Evolutionary conservation across 1,140 invertebrate species (phyloP).

Genomic region (Drosophila auraria): DNA sequence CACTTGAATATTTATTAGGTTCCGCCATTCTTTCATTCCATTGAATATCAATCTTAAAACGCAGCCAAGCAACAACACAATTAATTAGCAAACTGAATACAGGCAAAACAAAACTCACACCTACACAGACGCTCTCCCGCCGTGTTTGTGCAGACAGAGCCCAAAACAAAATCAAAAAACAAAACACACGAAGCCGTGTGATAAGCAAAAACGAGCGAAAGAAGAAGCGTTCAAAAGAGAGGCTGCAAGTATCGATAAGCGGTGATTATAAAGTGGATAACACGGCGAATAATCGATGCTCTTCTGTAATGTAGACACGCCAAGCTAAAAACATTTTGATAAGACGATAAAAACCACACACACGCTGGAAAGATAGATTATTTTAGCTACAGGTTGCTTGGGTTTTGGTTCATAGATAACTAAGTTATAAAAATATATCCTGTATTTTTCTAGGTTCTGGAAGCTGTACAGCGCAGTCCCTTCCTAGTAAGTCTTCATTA

Average conservation of each 20-base stretch:
- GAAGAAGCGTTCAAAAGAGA: neutral
- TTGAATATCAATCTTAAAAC: conserved; percentile 9
- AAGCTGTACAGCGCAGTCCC: conserved; percentile 94
- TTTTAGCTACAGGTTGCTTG: neutral
- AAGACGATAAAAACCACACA: neutral
- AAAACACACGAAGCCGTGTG: conserved; percentile 8
- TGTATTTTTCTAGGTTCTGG: conserved; percentile 89
- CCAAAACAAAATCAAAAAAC: conserved; percentile 22
- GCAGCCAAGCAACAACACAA: conserved; percentile 27
- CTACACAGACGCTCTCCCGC: neutral
- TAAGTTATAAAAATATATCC: neutral
- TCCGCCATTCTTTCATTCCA: conserved; percentile 9
- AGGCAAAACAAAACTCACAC: conserved; percentile 21
- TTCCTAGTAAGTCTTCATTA: conserved; percentile 97
- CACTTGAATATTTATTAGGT: conserved; percentile 9
- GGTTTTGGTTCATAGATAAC: neutral
- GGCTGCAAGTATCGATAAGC: conserved; percentile 6
- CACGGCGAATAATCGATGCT: neutral
- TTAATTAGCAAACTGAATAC: conserved; percentile 37
- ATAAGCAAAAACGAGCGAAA: conserved; percentile 19
- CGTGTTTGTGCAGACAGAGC: neutral
- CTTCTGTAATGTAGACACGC: neutral
- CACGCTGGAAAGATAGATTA: neutral
- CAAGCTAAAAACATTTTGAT: neutral
- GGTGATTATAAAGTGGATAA: neutral